Evolutionary conservation across 1,140 invertebrate species (phyloP), one percentile per base, ranked within the genome.

Genomic region (Cryptotermes secundus): DNA sequence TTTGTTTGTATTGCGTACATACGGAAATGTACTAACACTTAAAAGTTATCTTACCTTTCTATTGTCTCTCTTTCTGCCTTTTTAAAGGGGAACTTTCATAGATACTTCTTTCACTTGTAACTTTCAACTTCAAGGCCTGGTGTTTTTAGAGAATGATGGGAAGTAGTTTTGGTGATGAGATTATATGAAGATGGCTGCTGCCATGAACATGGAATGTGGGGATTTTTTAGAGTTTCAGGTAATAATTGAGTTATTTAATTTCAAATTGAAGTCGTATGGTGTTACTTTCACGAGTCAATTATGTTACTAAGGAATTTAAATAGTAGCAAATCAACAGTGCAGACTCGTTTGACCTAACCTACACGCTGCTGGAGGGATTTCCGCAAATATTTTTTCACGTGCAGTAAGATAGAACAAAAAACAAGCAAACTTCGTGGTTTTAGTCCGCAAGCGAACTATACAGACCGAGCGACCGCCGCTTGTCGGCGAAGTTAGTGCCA

Each of bases 151-250:
- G 83, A 14, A 84, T 84, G 65, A 84, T 80, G 83, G 83, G 83
- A 83, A 79, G 31, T 65, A n/a, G 12, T 34, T 65, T n/a, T 59
- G 79, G 79, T 34, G 31, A 31, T 38, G 38, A 83, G 59, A 79
- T 79, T 83, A 7, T 34, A 31, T 84, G 24, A 84, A 84, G 82
- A 84, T 84, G 84, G 84, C 84, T 82, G 84, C 84, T n/a, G 19
- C 81, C 84, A 24, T 53, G 45, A 82, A 10, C 12, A 81, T 80
- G 49, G 34, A 84, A 34, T 84, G 84, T 81, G 80, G 14, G 0
- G 84, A 84, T 80, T 84, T 84, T 84, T 80, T 84, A 16, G 80
- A 84, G 26, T 84, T 84, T 82, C 80, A 84, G 84, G 84, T 84
- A 65, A 49, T 7, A 53, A 34, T 83, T 19, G 19, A 14, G 7